These are phyloP conservation scores for Brassicogethes aeneus DNA, from an alignment of 2,888 invertebrate species.

Conservation along the genomic window DNA sequence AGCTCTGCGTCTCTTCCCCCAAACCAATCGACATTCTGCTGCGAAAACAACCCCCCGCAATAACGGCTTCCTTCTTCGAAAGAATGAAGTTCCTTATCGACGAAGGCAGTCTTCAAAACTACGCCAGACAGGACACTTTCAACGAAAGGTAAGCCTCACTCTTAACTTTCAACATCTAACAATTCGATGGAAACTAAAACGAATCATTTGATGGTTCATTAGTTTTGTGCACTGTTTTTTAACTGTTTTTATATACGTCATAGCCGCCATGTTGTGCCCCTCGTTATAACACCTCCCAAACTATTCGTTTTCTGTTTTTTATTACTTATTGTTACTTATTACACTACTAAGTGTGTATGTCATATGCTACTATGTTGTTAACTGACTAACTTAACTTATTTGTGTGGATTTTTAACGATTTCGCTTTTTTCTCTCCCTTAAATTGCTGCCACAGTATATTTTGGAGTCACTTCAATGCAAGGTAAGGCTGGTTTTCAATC, in stretches of 20 bases:
- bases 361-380: neutral
- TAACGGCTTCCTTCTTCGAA: conserved; percentile 96
- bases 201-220: conserved; percentile 8
- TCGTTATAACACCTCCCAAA: no score
- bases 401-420: conserved; percentile 21
- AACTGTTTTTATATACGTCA: neutral
- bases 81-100: conserved; percentile 98
- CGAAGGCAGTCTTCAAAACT: conserved; percentile 95
- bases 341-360: no score
- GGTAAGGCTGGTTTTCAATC: conserved; percentile 75
- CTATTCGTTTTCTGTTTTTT: neutral
- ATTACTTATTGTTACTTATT: no score
- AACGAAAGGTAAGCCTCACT: conserved; percentile 76
- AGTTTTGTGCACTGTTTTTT: no score
- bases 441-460: conserved; percentile 91
- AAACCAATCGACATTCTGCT: conserved; percentile 94
- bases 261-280: neutral
- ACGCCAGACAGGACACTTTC: conserved; percentile 90
- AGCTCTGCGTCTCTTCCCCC: conserved; percentile 88
- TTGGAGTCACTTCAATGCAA: conserved; percentile 98
- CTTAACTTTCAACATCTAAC: conserved; percentile 1
- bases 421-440: conserved; percentile 26
- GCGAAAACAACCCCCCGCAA: conserved; percentile 91
- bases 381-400: neutral
- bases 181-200: no score